These are phyloP conservation scores for Tanaodytes sp. DNA, from an alignment of 2,888 invertebrate species.

Conservation along the genomic window DNA sequence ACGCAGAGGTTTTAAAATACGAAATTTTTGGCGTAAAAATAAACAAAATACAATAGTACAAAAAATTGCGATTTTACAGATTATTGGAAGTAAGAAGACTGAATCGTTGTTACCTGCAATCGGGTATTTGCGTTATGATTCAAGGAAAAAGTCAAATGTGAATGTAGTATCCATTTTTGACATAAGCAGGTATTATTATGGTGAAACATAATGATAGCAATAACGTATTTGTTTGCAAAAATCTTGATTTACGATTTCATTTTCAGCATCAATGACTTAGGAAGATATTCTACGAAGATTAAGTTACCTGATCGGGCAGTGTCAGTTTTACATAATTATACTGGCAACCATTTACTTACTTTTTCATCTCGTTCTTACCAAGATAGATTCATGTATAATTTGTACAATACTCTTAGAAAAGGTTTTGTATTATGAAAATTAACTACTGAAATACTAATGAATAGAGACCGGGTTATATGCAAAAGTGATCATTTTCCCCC, in stretches of 20 bases:
- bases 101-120: constrained; percentile 64
- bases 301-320: constrained; percentile 68
- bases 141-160: constrained; percentile 61
- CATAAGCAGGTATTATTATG: constrained; percentile 56
- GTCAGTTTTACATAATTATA: constrained; percentile 66
- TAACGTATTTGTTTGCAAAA: background rate
- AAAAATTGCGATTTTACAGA: too few relatives aligned
- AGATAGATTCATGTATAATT: constrained; percentile 68
- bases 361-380: constrained; percentile 67
- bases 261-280: constrained; percentile 63
- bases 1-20: constrained; percentile 44
- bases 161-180: constrained; percentile 67
- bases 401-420: constrained; percentile 65
- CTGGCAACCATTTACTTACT: constrained; percentile 69
- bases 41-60: too few relatives aligned
- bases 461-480: too few relatives aligned
- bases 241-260: constrained; percentile 3
- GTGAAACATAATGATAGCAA: too few relatives aligned
- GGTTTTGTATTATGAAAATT: constrained; percentile 52
- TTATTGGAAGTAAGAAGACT: constrained; percentile 6
- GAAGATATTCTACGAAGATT: constrained; percentile 62
- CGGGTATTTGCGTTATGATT: constrained; percentile 67
- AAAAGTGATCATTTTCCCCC: too few relatives aligned
- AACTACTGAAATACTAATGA: constrained; percentile 1
- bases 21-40: too few relatives aligned